phyloP scores from a whole-genome alignment of 2,888 invertebrate species.

The Acrobeloides nanus region DNA sequence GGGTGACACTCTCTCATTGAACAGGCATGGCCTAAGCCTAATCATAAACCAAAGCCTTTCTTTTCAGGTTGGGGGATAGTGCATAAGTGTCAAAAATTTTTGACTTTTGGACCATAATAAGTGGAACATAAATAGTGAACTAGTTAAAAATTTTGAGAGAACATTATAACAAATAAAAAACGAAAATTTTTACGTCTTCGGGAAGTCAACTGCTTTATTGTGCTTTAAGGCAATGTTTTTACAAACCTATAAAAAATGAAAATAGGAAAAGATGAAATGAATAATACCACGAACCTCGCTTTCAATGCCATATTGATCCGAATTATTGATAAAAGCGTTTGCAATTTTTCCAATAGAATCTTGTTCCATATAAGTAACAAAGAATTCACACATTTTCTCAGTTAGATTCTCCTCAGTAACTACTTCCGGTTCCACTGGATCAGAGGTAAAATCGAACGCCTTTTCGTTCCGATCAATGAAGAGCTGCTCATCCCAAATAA shows the following conservation, averaged over 20 bases:
- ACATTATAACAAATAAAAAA: too few relatives aligned
- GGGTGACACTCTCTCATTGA: too few relatives aligned
- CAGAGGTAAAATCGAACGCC: too few relatives aligned
- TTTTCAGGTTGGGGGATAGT: too few relatives aligned
- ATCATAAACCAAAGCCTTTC: too few relatives aligned
- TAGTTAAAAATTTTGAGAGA: too few relatives aligned
- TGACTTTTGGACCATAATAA: too few relatives aligned
- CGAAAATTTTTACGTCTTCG: too few relatives aligned
- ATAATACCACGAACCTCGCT: not conserved
- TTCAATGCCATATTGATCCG: conserved; percentile 49
- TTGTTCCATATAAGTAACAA: conserved; percentile 51
- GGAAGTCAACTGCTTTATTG: conserved; percentile 53
- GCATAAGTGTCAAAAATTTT: too few relatives aligned
- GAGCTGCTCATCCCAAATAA: conserved; percentile 52
- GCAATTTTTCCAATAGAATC: conserved; percentile 52
- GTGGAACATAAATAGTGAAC: too few relatives aligned
- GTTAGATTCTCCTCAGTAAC: conserved; percentile 15
- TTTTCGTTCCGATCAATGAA: conserved; percentile 42
- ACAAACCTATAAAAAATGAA: conserved; percentile 11
- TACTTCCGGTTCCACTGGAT: not conserved
- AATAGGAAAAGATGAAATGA: not conserved
- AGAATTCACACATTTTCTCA: conserved; percentile 53
- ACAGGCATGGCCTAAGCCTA: too few relatives aligned
- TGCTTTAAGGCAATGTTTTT: conserved; percentile 38
- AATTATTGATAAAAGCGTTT: conserved; percentile 49